A percentile compares a stretch with the other conserved stretches of the same genome.
phyloP scores from a whole-genome alignment of 1,140 invertebrate genomes.

The Cylas formicarius region DNA sequence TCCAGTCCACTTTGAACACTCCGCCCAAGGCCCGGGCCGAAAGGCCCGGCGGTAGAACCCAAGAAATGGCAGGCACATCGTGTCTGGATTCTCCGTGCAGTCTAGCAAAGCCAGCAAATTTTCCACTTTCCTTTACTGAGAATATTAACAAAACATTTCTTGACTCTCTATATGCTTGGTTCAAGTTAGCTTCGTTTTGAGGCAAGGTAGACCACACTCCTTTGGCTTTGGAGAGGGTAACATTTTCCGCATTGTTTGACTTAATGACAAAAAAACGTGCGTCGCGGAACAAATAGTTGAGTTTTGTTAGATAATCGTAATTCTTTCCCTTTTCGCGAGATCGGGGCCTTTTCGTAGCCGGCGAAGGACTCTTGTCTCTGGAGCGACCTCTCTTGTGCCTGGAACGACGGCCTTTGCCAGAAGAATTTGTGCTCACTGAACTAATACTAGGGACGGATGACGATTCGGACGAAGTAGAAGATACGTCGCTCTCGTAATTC shows the following conservation, averaged over 20 bases:
- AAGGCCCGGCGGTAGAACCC: slow-evolving; percentile 92
- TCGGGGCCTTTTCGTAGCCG: slow-evolving; percentile 46
- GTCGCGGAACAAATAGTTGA: slow-evolving; percentile 92
- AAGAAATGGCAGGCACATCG: slow-evolving; percentile 82
- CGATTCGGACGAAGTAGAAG: slow-evolving; percentile 58
- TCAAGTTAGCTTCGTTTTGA: slow-evolving; percentile 93
- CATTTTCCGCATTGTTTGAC: slow-evolving; percentile 96
- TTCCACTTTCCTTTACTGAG: slow-evolving; percentile 96
- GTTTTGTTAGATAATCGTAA: slow-evolving; percentile 79
- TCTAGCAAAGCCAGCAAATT: slow-evolving; percentile 87
- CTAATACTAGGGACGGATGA: slow-evolving; percentile 66
- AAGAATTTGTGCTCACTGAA: slow-evolving; percentile 59
- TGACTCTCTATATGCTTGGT: slow-evolving; percentile 86
- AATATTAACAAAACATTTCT: slow-evolving; percentile 94
- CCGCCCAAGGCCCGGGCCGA: slow-evolving; percentile 88
- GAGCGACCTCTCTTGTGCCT: slow-evolving; percentile 47
- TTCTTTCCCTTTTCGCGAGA: slow-evolving; percentile 57
- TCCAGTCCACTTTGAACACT: slow-evolving; percentile 95
- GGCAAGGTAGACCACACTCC: slow-evolving; percentile 97
- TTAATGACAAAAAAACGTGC: slow-evolving; percentile 96
- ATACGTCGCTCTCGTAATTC: slow-evolving; percentile 68
- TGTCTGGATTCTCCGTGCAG: slow-evolving; percentile 80
- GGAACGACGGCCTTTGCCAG: slow-evolving; percentile 46
- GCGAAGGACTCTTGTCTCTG: slow-evolving; percentile 46
- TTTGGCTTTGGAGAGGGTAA: slow-evolving; percentile 88